phyloP scores from a whole-genome alignment of 2,888 invertebrate genomes.

The Coleophora deauratella region DNA sequence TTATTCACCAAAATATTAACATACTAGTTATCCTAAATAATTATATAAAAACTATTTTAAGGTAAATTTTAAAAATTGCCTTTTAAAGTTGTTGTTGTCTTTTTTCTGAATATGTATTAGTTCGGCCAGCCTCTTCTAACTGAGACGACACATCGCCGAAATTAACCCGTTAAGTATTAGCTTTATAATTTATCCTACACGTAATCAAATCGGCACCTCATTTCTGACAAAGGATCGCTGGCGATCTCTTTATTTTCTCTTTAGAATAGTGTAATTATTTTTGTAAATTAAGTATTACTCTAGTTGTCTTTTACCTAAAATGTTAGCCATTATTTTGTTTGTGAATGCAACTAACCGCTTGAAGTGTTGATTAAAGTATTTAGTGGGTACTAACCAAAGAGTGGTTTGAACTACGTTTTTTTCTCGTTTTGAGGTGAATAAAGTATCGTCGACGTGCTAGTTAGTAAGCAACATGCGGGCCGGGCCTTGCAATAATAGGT shows the following conservation, averaged over 20 bases:
- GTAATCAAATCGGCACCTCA: constrained; percentile 49
- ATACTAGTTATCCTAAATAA: constrained; percentile 64
- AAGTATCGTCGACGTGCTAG: constrained; percentile 25
- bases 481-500: constrained; percentile 66
- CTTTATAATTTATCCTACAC: constrained; percentile 30
- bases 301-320: constrained; percentile 47
- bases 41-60: constrained; percentile 62
- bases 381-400: constrained; percentile 61
- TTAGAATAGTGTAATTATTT: constrained; percentile 59
- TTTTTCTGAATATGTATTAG: constrained; percentile 64
- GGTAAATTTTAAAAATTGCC: constrained; percentile 69
- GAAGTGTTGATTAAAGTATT: constrained; percentile 54
- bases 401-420: constrained; percentile 63
- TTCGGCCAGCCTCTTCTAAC: constrained; percentile 51
- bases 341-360: constrained; percentile 66
- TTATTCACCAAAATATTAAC: constrained; percentile 72
- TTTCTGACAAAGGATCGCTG: constrained; percentile 64
- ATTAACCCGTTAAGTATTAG: constrained; percentile 46
- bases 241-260: constrained; percentile 68
- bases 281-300: constrained; percentile 48
- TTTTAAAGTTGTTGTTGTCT: constrained; percentile 65
- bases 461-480: constrained; percentile 32
- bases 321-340: constrained; percentile 45
- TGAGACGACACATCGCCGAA: constrained; percentile 42
- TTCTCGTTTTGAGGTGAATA: constrained; percentile 30